These are phyloP conservation scores for Sebastes vulpes DNA, from an alignment of 2,797 vertebrate species.

Conservation along the genomic window DNA sequence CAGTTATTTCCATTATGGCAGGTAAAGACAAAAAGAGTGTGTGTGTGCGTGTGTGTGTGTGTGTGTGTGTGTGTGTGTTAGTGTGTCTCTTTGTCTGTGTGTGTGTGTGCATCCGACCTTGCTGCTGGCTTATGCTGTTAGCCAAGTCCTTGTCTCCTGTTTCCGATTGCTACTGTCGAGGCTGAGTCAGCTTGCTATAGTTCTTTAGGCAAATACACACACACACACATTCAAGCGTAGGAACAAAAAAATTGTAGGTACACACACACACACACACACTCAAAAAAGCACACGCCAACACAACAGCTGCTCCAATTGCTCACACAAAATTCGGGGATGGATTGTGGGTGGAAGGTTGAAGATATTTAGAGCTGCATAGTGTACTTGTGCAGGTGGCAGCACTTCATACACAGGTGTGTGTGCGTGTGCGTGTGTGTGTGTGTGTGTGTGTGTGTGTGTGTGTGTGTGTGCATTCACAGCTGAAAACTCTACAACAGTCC, in stretches of 20 bases:
- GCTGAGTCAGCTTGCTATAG: constrained; percentile 68
- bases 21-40: constrained; percentile 50
- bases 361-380: constrained; percentile 38
- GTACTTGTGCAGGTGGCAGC: neutral
- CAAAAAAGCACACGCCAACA: constrained; percentile 10
- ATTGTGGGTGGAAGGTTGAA: constrained; percentile 33
- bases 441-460: neutral
- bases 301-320: constrained; percentile 22
- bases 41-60: constrained; percentile 4
- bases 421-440: neutral
- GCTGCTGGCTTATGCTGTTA: constrained; percentile 56
- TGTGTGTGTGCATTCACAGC: neutral
- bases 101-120: constrained; percentile 47
- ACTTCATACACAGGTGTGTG: neutral
- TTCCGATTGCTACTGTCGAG: constrained; percentile 72
- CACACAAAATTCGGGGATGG: constrained; percentile 10
- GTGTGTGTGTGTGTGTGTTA: constrained; percentile 12
- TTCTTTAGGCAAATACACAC: constrained; percentile 33
- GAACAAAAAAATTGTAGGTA: constrained; percentile 1
- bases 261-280: neutral
- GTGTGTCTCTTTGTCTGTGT: neutral
- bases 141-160: constrained; percentile 77
- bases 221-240: neutral
- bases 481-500: constrained; percentile 10
- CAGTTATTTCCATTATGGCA: constrained; percentile 71